Percentiles rank a stretch among this genome's conserved stretches.
phyloP scores from a whole-genome alignment of 2,113 vertebrate species.

The Oophaga pumilio region DNA sequence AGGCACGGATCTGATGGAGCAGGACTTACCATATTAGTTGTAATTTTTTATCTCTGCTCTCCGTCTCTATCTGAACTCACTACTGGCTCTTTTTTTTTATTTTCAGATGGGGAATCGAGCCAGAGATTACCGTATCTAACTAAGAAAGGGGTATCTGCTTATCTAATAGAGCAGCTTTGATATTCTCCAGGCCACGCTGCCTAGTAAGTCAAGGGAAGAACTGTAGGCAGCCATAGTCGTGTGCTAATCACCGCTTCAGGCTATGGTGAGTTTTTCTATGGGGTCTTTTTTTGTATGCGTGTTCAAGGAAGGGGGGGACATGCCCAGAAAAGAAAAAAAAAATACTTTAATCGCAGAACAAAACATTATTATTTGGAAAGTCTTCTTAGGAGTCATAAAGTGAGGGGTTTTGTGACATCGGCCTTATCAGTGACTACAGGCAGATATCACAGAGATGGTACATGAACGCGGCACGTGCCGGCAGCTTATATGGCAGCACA shows the following conservation, averaged over 20 bases:
- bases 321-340: slow-evolving; percentile 4
- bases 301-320: not conserved
- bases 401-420: slow-evolving; percentile 39
- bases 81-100: slow-evolving; percentile 17
- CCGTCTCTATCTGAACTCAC: slow-evolving; percentile 32
- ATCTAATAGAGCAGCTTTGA: slow-evolving; percentile 56
- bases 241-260: slow-evolving; percentile 51
- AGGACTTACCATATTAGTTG: slow-evolving; percentile 42
- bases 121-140: slow-evolving; percentile 55
- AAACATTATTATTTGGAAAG: slow-evolving; percentile 7
- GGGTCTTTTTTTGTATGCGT: slow-evolving; percentile 18
- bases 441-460: slow-evolving; percentile 30
- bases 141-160: slow-evolving; percentile 53
- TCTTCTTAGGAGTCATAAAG: slow-evolving; percentile 38
- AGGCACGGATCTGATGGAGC: slow-evolving; percentile 43
- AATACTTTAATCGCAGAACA: slow-evolving; percentile 42
- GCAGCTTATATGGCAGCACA: not conserved
- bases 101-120: slow-evolving; percentile 50
- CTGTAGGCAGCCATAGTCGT: slow-evolving; percentile 9
- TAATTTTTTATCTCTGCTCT: slow-evolving; percentile 49
- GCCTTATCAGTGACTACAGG: slow-evolving; percentile 24
- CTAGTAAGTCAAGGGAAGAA: slow-evolving; percentile 32
- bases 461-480: not conserved
- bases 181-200: slow-evolving; percentile 40
- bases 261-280: slow-evolving; percentile 29